Conservation (phyloP, 35 echinoderm and acorn worm genomes). For the Apostichopus californicus region DNA sequence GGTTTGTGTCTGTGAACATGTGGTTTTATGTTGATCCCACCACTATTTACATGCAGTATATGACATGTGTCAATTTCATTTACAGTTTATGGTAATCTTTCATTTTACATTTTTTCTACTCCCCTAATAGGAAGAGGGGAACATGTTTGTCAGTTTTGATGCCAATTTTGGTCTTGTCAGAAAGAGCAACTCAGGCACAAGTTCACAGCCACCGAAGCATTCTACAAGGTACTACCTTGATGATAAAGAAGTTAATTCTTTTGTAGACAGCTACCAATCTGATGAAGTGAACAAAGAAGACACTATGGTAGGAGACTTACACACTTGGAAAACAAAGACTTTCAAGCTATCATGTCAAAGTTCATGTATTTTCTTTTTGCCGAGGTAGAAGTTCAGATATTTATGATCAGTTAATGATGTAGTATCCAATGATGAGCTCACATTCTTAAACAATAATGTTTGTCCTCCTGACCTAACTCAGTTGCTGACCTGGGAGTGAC, state of each 20-base stretch:
- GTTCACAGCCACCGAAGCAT: slow-evolving; percentile 47
- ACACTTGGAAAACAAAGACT: no score
- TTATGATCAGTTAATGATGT: no score
- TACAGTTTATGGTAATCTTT: not conserved
- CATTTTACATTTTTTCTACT: not conserved
- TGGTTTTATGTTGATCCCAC: not conserved
- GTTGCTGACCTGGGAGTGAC: no score
- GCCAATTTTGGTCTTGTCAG: slow-evolving; percentile 67
- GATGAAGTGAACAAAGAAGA: not conserved
- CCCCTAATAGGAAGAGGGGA: slow-evolving; percentile 16
- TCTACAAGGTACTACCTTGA: slow-evolving; percentile 14
- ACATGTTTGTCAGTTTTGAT: slow-evolving; percentile 55
- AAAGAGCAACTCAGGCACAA: slow-evolving; percentile 51
- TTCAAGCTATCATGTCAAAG: no score
- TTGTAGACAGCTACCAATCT: slow-evolving; percentile 9
- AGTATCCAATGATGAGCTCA: no score
- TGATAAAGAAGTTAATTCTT: slow-evolving; percentile 9
- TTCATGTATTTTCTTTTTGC: no score
- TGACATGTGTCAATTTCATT: not conserved
- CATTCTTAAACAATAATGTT: no score
- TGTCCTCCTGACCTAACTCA: no score
- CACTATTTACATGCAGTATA: not conserved
- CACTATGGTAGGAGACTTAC: not conserved
- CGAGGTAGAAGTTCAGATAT: no score
- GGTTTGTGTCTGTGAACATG: not conserved